These are phyloP conservation scores for Netelia inedita DNA, from an alignment of 2,888 invertebrate genomes.

Conservation along the genomic window DNA sequence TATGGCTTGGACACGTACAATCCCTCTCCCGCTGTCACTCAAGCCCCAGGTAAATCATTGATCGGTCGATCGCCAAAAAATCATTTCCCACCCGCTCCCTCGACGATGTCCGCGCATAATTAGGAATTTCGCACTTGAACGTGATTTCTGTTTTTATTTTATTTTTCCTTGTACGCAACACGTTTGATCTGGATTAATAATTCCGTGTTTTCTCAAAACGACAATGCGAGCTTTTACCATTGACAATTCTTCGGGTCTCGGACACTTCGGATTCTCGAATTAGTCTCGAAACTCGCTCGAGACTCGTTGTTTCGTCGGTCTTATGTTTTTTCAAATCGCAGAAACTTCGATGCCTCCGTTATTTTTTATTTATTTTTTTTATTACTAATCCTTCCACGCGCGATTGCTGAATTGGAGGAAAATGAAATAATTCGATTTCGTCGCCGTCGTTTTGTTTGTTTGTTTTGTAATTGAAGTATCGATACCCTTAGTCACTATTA, in stretches of 20 bases:
- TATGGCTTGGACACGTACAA: conserved; percentile 85
- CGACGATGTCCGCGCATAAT: conserved; percentile 80
- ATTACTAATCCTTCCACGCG: not conserved
- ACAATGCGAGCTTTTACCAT: too few relatives aligned
- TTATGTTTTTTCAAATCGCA: not conserved
- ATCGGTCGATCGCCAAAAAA: conserved; percentile 77
- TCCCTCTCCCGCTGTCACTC: conserved; percentile 80
- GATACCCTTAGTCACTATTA: not conserved
- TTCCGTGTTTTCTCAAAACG: not conserved
- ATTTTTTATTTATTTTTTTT: conserved; percentile 8
- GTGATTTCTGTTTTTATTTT: not conserved
- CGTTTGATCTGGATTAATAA: not conserved
- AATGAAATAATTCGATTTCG: not conserved
- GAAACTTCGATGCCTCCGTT: conserved; percentile 10
- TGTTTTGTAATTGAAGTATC: not conserved
- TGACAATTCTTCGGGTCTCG: too few relatives aligned
- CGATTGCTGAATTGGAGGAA: not conserved
- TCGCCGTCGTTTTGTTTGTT: not conserved
- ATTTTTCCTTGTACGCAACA: not conserved
- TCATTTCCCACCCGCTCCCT: conserved; percentile 79
- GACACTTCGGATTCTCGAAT: too few relatives aligned
- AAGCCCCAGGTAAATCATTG: conserved; percentile 83
- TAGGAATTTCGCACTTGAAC: conserved; percentile 53
- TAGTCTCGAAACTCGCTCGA: too few relatives aligned
- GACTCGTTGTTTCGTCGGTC: too few relatives aligned